Evolutionary conservation across 2,113 vertebrate genomes (phyloP).

Genomic region (Arvicanthis niloticus): DNA sequence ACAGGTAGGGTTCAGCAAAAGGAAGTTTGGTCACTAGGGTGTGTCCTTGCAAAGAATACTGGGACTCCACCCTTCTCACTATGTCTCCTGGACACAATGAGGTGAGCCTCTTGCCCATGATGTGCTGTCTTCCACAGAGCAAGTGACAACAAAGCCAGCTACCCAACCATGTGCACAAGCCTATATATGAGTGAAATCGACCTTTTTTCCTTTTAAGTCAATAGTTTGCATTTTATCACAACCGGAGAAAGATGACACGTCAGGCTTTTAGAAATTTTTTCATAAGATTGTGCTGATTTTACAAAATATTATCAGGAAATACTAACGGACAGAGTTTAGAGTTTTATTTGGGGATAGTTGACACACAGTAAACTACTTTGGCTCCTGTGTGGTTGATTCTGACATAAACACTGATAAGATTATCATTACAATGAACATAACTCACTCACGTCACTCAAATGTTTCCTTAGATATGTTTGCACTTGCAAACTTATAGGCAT

Average conservation of each 20-base stretch:
- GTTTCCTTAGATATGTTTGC: neutral
- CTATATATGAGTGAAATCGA: neutral
- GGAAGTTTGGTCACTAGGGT: neutral
- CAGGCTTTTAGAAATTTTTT: neutral
- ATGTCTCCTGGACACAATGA: too few species aligned
- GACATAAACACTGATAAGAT: neutral
- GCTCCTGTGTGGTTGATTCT: neutral
- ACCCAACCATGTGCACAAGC: neutral
- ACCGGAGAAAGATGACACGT: neutral
- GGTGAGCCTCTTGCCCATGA: neutral
- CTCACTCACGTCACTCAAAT: neutral
- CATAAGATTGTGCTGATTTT: neutral
- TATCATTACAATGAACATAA: neutral
- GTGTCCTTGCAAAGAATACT: neutral
- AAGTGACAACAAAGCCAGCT: neutral
- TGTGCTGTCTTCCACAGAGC: neutral
- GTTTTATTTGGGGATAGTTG: neutral
- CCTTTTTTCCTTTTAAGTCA: neutral
- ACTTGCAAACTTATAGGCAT: neutral
- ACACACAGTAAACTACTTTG: neutral
- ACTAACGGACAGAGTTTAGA: too few species aligned
- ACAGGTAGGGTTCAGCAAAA: neutral
- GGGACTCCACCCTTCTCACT: neutral
- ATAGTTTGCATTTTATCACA: neutral
- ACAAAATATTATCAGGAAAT: neutral